Percentiles rank a stretch among this genome's conserved stretches.
Evolutionary conservation across 2,113 vertebrate genomes (phyloP).

Genomic region (Coptodon rendalli): DNA sequence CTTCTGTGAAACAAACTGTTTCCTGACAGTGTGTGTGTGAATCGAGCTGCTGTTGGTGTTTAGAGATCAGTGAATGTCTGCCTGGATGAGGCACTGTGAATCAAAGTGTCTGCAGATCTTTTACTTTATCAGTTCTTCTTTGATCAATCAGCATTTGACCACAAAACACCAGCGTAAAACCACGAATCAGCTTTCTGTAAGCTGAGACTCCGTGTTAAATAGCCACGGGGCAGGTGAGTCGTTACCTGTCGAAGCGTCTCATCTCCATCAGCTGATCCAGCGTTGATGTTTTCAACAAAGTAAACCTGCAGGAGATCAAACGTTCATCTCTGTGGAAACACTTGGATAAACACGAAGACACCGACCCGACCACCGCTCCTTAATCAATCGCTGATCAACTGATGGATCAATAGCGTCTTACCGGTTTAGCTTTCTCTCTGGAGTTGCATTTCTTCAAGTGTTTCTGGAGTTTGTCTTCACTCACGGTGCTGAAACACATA

Average conservation of each 20-base stretch:
- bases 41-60: not conserved
- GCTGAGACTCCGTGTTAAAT: not conserved
- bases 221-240: not conserved
- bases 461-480: slow-evolving; percentile 84
- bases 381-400: not conserved
- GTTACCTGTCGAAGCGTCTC: slow-evolving; percentile 15
- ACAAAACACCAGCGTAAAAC: not conserved
- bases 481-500: slow-evolving; percentile 78
- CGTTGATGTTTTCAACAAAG: slow-evolving; percentile 85
- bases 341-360: not conserved
- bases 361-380: not conserved
- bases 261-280: slow-evolving; percentile 72
- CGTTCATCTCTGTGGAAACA: not conserved
- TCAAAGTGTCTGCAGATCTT: not conserved
- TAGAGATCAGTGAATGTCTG: not conserved
- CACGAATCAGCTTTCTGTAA: not conserved
- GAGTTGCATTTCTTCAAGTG: slow-evolving; percentile 95
- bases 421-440: slow-evolving; percentile 86
- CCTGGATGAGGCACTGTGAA: not conserved
- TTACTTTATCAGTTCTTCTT: not conserved
- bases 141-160: not conserved
- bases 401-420: slow-evolving; percentile 42
- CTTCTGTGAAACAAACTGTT: not conserved
- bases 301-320: slow-evolving; percentile 73
- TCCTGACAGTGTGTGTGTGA: not conserved